Percentiles rank a stretch among this genome's conserved stretches.
Conservation (phyloP, 2,113 vertebrate species). For the Emydura subglobosa region DNA sequence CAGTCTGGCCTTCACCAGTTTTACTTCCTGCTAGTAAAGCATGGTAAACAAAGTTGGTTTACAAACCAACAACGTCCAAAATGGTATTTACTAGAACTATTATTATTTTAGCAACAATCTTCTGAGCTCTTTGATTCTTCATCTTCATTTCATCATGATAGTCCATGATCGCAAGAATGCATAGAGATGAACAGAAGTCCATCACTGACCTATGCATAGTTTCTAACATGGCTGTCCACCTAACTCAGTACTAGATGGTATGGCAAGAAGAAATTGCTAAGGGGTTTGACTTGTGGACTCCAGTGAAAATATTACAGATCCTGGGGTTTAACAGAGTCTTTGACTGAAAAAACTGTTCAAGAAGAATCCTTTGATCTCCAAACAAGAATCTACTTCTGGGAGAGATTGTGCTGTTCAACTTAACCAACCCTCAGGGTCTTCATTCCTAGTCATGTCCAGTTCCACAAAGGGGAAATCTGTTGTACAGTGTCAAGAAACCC, state of each 20-base stretch:
- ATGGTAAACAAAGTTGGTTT: background rate
- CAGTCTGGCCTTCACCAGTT: background rate
- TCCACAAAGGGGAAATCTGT: background rate
- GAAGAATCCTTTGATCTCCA: background rate
- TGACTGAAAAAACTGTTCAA: background rate
- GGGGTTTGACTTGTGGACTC: background rate
- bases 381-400: background rate
- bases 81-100: background rate
- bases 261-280: background rate
- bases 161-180: background rate
- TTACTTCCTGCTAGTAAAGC: background rate
- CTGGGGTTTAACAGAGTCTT: background rate
- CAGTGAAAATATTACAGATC: background rate
- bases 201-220: fast-evolving
- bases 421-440: background rate
- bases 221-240: background rate
- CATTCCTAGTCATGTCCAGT: background rate
- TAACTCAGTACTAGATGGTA: background rate
- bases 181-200: background rate
- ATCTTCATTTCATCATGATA: background rate
- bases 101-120: background rate
- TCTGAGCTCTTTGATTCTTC: background rate
- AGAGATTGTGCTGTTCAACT: background rate
- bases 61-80: background rate
- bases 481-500: background rate